A percentile compares a stretch with the other conserved stretches of the same genome.
These are phyloP conservation scores for Ecliptopera silaceata DNA, from an alignment of 2,888 invertebrate genomes.

Conservation along the genomic window DNA sequence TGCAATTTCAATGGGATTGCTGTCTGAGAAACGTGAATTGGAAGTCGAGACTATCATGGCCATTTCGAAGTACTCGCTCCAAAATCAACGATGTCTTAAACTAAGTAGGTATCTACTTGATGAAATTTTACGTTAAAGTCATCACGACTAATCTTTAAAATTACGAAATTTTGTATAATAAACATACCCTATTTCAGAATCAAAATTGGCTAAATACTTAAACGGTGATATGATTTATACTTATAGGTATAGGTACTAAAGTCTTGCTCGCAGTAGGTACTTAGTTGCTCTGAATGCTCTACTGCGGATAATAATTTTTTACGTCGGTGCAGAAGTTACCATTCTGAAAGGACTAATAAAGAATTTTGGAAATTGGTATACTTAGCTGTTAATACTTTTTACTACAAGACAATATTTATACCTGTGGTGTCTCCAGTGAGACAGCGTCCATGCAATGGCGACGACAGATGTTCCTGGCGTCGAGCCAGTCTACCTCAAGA, in stretches of 20 bases:
- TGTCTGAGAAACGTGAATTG: constrained; percentile 36
- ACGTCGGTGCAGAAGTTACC: too few relatives aligned
- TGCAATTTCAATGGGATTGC: constrained; percentile 41
- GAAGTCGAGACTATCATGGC: constrained; percentile 26
- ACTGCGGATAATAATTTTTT: too few relatives aligned
- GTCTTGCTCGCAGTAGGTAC: too few relatives aligned
- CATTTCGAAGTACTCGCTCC: constrained; percentile 6
- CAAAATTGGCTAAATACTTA: too few relatives aligned
- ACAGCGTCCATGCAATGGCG: constrained; percentile 97
- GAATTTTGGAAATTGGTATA: neutral
- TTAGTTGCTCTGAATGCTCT: too few relatives aligned
- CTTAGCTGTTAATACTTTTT: too few relatives aligned
- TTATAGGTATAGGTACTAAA: too few relatives aligned
- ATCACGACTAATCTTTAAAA: too few relatives aligned
- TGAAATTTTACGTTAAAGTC: neutral
- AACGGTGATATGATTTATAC: too few relatives aligned
- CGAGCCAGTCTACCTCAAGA: constrained; percentile 95
- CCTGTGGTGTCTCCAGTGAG: constrained; percentile 93
- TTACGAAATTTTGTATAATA: too few relatives aligned
- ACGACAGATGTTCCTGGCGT: constrained; percentile 95
- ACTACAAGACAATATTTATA: constrained; percentile 35
- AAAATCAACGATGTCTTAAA: constrained; percentile 12
- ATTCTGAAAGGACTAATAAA: neutral
- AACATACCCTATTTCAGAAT: too few relatives aligned
- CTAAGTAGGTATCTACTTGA: too few relatives aligned